Evolutionary conservation across 2,113 vertebrate genomes (phyloP).

Genomic region (Cettia cetti): DNA sequence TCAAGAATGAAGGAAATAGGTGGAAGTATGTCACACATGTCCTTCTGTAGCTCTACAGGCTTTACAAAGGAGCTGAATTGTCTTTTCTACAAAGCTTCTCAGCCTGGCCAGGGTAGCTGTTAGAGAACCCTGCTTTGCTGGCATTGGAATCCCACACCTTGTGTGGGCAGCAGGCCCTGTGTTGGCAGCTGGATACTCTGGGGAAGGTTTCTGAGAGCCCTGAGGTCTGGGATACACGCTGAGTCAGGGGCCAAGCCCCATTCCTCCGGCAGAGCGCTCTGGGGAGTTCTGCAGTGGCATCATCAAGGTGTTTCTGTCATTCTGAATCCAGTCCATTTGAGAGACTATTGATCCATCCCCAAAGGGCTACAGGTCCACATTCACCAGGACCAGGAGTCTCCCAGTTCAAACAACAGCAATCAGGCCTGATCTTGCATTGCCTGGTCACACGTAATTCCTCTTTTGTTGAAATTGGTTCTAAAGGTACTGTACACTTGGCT

Average conservation of each 20-base stretch:
- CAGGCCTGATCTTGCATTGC: not conserved
- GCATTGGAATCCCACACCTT: rapidly evolving
- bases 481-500: not conserved
- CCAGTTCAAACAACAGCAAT: not conserved
- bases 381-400: not conserved
- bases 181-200: not conserved
- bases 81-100: not conserved
- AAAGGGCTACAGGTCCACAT: not conserved
- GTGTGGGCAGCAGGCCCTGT: rapidly evolving
- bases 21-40: not conserved
- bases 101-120: rapidly evolving
- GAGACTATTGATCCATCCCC: not conserved
- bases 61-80: not conserved
- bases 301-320: not conserved
- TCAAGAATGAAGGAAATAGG: not conserved
- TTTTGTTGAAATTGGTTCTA: not conserved
- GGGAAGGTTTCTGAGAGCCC: not conserved
- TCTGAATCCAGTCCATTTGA: not conserved
- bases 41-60: not conserved
- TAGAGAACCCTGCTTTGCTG: not conserved
- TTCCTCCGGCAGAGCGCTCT: rapidly evolving
- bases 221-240: not conserved
- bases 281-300: not conserved
- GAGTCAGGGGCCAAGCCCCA: not conserved
- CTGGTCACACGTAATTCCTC: not conserved